Percentiles rank a stretch among this genome's conserved stretches.
phyloP scores from a whole-genome alignment of 2,888 invertebrate genomes.

The Meta bourneti region DNA sequence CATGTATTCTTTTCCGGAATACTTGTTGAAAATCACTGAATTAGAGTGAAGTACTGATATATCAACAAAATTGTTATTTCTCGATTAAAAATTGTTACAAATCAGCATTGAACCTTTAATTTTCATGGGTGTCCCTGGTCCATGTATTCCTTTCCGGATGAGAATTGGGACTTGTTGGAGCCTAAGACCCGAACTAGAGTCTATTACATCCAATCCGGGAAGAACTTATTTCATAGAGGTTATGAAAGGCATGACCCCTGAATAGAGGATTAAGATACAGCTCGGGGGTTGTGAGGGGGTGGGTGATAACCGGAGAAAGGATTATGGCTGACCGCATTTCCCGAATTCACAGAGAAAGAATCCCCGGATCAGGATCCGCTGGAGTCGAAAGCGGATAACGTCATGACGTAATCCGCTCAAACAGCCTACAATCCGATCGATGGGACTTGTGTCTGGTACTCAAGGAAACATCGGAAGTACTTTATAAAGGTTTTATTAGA shows the following conservation, averaged over 20 bases:
- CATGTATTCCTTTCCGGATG: too few species aligned
- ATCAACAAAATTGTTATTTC: too few species aligned
- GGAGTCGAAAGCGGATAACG: slow-evolving; percentile 41
- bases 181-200: neutral
- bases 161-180: neutral
- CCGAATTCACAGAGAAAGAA: neutral
- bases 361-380: neutral
- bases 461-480: too few species aligned
- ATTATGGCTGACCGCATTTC: slow-evolving; percentile 52
- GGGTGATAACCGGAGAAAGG: slow-evolving; percentile 3
- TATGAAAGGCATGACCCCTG: neutral
- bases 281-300: neutral
- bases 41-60: too few species aligned
- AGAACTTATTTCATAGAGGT: neutral
- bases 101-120: too few species aligned
- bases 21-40: too few species aligned
- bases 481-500: too few species aligned
- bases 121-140: too few species aligned
- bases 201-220: neutral
- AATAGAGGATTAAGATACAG: neutral
- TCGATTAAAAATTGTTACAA: too few species aligned
- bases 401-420: neutral
- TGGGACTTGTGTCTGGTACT: too few species aligned
- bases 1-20: too few species aligned
- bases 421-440: neutral